Conservation (phyloP, 2,888 invertebrate species). For the Parnassius mnemosyne region DNA sequence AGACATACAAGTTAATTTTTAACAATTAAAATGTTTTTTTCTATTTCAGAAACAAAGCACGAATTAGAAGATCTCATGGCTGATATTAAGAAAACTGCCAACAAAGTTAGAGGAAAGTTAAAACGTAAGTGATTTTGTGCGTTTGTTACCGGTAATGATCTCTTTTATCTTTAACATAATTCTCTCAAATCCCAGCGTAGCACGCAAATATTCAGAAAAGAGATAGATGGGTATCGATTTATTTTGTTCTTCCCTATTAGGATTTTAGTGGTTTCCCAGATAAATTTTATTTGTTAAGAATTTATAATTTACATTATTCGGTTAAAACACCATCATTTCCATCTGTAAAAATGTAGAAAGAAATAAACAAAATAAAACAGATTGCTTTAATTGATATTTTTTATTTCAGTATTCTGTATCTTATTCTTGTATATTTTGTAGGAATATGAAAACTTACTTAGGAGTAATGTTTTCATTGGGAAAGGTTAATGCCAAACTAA, state of each 20-base stretch:
- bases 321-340: too few species aligned
- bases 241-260: not conserved
- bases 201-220: not conserved
- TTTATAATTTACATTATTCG: too few species aligned
- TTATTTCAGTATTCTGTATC: too few species aligned
- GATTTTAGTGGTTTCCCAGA: not conserved
- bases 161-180: slow-evolving; percentile 9
- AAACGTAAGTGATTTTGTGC: slow-evolving; percentile 85
- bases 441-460: too few species aligned
- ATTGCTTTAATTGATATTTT: too few species aligned
- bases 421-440: too few species aligned
- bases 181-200: slow-evolving; percentile 1
- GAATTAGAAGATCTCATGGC: slow-evolving; percentile 99
- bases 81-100: slow-evolving; percentile 99
- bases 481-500: too few species aligned
- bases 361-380: too few species aligned
- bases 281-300: too few species aligned
- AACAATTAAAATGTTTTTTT: slow-evolving; percentile 6
- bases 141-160: slow-evolving; percentile 16
- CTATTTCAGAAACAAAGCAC: slow-evolving; percentile 97
- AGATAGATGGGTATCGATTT: not conserved
- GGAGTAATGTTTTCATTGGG: too few species aligned
- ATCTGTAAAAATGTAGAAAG: too few species aligned
- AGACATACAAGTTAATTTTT: too few species aligned
- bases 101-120: slow-evolving; percentile 99